Percentiles rank a stretch among this genome's conserved stretches.
Conservation (phyloP, 2,797 vertebrate genomes). For the Lycodopsis pacificus region DNA sequence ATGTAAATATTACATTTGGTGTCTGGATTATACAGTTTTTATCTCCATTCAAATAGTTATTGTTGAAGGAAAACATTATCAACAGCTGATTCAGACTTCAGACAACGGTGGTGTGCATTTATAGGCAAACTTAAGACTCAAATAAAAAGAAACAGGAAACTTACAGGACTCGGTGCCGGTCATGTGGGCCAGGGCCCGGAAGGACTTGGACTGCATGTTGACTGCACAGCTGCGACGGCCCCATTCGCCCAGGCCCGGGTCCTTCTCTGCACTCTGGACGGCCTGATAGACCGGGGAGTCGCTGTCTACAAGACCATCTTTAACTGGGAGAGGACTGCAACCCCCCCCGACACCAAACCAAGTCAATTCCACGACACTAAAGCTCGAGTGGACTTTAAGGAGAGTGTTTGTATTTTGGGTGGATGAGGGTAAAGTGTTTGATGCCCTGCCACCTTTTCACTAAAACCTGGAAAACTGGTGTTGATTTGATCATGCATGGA, state of each 20-base stretch:
- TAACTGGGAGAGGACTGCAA: constrained; percentile 89
- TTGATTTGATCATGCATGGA: constrained; percentile 23
- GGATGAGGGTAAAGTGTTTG: not conserved
- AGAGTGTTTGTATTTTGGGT: not conserved
- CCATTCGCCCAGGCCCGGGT: constrained; percentile 84
- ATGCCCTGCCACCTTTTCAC: not conserved
- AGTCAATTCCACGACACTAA: constrained; percentile 12
- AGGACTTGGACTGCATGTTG: constrained; percentile 92
- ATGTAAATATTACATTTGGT: not conserved
- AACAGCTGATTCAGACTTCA: not conserved
- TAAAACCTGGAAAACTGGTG: not conserved
- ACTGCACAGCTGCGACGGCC: constrained; percentile 81
- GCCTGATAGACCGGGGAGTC: constrained; percentile 95
- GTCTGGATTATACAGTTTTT: not conserved
- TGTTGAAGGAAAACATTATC: too few relatives aligned
- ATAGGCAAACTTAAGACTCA: not conserved
- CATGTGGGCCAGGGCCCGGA: constrained; percentile 92
- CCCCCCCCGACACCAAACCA: constrained; percentile 53
- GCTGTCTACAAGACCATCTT: constrained; percentile 89
- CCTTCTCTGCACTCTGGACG: constrained; percentile 81
- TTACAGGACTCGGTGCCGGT: constrained; percentile 93
- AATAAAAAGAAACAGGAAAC: constrained; percentile 60
- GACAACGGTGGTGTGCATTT: not conserved
- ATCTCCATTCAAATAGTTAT: too few relatives aligned
- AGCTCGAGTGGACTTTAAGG: not conserved